phyloP scores from a whole-genome alignment of 2,888 invertebrate genomes.

The Rhingia campestris region DNA sequence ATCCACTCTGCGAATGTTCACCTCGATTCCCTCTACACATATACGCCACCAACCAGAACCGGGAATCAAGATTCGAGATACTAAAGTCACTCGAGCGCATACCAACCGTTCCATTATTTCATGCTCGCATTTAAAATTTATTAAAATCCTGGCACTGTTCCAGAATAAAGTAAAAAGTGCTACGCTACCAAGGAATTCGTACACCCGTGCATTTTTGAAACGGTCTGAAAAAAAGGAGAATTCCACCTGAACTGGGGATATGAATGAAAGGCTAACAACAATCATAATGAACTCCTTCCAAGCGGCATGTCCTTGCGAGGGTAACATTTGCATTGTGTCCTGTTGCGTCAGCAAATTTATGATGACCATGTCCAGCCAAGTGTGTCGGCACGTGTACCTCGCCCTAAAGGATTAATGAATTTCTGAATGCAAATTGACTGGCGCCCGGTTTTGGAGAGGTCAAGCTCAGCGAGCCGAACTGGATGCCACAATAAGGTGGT shows the following conservation, averaged over 20 bases:
- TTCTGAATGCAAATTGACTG: constrained; percentile 1
- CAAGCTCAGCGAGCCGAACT: neutral
- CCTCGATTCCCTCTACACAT: too few species aligned
- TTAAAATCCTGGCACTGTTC: too few species aligned
- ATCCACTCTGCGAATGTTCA: too few species aligned
- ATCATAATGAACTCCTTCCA: neutral
- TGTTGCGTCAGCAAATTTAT: neutral
- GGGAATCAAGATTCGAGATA: too few species aligned
- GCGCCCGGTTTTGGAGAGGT: neutral
- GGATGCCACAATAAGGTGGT: neutral
- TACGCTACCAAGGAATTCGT: neutral
- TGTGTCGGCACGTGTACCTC: neutral
- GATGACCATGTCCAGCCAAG: neutral
- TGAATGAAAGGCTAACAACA: neutral
- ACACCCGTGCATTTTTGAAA: neutral
- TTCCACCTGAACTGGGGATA: neutral
- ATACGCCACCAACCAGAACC: too few species aligned
- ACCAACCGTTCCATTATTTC: too few species aligned
- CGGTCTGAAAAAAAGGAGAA: neutral
- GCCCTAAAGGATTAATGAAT: neutral
- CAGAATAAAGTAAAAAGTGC: neutral
- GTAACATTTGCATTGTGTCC: neutral
- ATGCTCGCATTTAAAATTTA: too few species aligned
- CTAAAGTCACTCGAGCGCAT: too few species aligned
- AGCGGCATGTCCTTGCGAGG: neutral